Evolutionary conservation across 2,113 vertebrate species (phyloP).

Genomic region (Solea senegalensis): DNA sequence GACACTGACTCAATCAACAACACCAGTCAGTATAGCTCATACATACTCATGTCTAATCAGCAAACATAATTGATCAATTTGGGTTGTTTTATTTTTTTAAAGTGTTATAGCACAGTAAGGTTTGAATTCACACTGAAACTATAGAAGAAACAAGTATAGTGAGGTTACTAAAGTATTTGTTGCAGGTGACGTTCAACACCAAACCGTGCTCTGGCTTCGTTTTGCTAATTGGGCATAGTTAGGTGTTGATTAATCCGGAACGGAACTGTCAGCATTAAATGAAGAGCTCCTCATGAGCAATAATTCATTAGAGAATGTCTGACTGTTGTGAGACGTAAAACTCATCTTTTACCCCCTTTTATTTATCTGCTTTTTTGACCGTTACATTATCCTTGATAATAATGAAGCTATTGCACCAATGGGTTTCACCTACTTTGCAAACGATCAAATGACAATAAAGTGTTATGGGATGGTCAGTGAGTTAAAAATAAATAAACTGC

Average conservation of each 20-base stretch:
- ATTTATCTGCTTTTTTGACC: background rate
- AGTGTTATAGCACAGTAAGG: no score
- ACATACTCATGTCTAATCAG: no score
- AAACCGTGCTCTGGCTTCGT: background rate
- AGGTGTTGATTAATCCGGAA: conserved; percentile 37
- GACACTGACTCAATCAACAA: no score
- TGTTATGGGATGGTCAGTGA: background rate
- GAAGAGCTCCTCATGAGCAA: background rate
- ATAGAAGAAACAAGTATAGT: background rate
- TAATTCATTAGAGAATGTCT: background rate
- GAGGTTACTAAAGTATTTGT: background rate
- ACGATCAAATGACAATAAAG: background rate
- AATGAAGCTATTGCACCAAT: conserved; percentile 18
- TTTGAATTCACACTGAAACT: background rate
- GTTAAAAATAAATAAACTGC: conserved; percentile 3
- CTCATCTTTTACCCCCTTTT: background rate
- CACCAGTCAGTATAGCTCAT: no score
- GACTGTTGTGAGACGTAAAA: background rate
- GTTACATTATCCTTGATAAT: background rate
- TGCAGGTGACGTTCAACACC: background rate
- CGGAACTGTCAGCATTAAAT: conserved; percentile 22
- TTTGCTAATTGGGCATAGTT: conserved; percentile 14
- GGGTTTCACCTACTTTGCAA: background rate
- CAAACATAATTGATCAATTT: no score
- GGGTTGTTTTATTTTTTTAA: no score